These are phyloP conservation scores for Taenaris catops DNA, from an alignment of 2,888 invertebrate species.

Conservation along the genomic window DNA sequence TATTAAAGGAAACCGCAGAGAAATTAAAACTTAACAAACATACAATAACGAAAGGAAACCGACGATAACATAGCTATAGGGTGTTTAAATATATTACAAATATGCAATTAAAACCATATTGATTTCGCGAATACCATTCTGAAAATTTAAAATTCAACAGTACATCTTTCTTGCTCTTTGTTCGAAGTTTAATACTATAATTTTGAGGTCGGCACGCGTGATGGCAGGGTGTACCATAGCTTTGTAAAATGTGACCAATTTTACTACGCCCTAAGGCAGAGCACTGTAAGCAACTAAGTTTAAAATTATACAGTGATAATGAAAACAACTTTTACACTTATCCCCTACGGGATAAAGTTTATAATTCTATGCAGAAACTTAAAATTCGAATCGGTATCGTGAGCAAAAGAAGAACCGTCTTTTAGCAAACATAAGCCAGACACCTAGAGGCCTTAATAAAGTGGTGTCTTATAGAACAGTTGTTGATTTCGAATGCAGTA, in stretches of 20 bases:
- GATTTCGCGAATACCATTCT: constrained; percentile 39
- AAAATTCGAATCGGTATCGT: neutral
- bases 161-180: constrained; percentile 46
- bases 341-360: neutral
- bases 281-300: constrained; percentile 9
- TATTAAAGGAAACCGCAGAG: constrained; percentile 35
- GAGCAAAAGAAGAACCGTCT: no score
- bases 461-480: constrained; percentile 46
- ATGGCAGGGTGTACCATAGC: constrained; percentile 42
- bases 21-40: constrained; percentile 38
- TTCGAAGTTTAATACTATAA: constrained; percentile 49
- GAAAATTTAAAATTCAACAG: constrained; percentile 34
- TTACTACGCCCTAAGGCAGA: constrained; percentile 36
- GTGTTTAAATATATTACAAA: constrained; percentile 50
- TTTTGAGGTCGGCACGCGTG: constrained; percentile 52
- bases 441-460: constrained; percentile 34
- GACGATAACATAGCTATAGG: constrained; percentile 50
- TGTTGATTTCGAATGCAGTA: constrained; percentile 55
- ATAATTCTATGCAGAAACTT: constrained; percentile 6
- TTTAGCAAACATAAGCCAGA: constrained; percentile 32
- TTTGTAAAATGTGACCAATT: constrained; percentile 50
- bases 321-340: constrained; percentile 10
- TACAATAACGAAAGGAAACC: constrained; percentile 39
- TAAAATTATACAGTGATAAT: constrained; percentile 1
- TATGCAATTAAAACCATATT: constrained; percentile 53